Evolutionary conservation across 2,888 invertebrate genomes (phyloP).

Genomic region (Euproctis similis): DNA sequence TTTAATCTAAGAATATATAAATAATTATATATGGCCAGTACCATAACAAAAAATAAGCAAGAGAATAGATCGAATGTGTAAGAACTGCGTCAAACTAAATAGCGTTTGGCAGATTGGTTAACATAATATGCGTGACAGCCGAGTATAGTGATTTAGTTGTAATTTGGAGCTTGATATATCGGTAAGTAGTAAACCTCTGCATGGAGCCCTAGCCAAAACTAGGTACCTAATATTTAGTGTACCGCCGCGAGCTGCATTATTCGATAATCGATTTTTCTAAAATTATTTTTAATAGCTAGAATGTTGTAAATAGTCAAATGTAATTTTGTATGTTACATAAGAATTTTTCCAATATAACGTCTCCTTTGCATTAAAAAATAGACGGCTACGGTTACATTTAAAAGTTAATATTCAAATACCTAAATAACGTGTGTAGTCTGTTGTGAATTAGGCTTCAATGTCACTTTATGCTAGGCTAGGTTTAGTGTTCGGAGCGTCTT

Average conservation of each 20-base stretch:
- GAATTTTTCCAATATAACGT: conserved; percentile 64
- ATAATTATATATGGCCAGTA: no score
- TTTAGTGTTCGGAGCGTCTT: conserved; percentile 63
- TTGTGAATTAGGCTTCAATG: conserved; percentile 69
- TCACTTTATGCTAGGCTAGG: conserved; percentile 67
- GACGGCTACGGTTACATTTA: conserved; percentile 60
- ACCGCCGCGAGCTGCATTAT: conserved; percentile 45
- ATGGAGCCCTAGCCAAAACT: conserved; percentile 60
- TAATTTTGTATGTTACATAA: conserved; percentile 72
- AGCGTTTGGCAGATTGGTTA: no score
- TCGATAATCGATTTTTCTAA: conserved; percentile 46
- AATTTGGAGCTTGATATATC: conserved; percentile 52
- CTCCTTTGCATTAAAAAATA: conserved; percentile 68
- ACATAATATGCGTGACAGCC: no score
- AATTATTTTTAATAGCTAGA: conserved; percentile 59
- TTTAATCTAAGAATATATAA: no score
- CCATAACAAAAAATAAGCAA: no score
- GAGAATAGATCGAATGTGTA: no score
- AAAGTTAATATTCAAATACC: conserved; percentile 59
- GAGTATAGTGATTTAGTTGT: conserved; percentile 31
- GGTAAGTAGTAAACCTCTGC: conserved; percentile 56
- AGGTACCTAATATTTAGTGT: conserved; percentile 58
- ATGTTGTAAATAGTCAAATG: conserved; percentile 69
- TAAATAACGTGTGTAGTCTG: conserved; percentile 71
- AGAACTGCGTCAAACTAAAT: no score